Base-by-base conservation (phyloP, 2,113 vertebrate genomes). In the Calonectris borealis region DNA sequence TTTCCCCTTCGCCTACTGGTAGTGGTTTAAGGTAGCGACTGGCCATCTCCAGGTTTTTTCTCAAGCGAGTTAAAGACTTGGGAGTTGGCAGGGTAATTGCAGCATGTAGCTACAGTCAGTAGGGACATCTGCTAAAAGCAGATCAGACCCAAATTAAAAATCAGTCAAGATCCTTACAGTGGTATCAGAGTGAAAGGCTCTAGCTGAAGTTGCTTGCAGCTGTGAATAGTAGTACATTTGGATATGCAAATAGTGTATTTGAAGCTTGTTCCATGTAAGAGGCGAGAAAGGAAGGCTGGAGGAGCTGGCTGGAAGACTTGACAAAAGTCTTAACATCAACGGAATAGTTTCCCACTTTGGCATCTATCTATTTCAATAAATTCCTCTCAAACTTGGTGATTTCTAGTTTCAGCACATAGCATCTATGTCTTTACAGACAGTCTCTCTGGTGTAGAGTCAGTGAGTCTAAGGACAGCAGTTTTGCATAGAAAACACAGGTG, bases 321-420 rank as follows among this genome's bases (percentile, higher is more conserved):
- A 75, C n/a, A 60, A 29, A 93, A 89, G 19, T 46, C 46, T 46
- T 18, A 62, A 29, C 7, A 8, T 14, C 5, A 42, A 12, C 0
- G 2, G 8, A 32, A 22, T 40, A 24, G 18, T 51, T 64, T 55
- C 46, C 7, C 11, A 4, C 62, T 79, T 79, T 0, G 0, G 60
- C 46, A 34, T 40, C 57, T 34, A 16, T 58, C 49, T 31, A 4
- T 40, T 81, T 22, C 49, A 52, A 20, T 76, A 62, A 8, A 36
- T 36, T 36, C 29, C 7, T 66, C 48, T 80, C 19, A 32, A 20
- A 65, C 13, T 71, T 48, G 3, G 3, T 11, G 15, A 21, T 34
- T 54, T 94, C 48, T 81, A 7, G 14, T 66, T 85, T 75, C 54
- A 55, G 36, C 24, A 13, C 2, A 9, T 4, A 44, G 21, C 4